Percentiles rank a stretch among this genome's conserved stretches.
Conservation (phyloP, 37 sponge, comb jelly and placozoan genomes). For the Tethya wilhelma region DNA sequence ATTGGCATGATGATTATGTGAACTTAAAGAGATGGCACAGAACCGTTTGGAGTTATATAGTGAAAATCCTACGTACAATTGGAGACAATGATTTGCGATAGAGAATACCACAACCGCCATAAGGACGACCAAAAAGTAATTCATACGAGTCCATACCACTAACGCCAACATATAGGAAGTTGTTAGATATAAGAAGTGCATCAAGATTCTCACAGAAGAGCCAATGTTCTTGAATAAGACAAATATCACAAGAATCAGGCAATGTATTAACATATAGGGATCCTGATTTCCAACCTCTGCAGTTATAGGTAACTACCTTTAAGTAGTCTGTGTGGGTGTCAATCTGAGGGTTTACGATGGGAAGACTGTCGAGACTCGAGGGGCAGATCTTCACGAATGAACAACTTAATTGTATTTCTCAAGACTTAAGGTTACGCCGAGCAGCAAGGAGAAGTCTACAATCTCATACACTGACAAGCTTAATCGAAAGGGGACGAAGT, state of each 20-base stretch:
- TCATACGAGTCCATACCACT: neutral
- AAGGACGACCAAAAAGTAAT: neutral
- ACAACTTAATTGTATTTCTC: too few relatives aligned
- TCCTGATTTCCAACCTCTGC: neutral
- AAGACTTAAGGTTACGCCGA: too few relatives aligned
- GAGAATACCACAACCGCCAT: neutral
- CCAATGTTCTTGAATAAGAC: constrained; percentile 7
- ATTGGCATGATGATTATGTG: too few relatives aligned
- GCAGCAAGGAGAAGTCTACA: too few relatives aligned
- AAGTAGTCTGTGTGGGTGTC: too few relatives aligned
- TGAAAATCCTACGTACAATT: too few relatives aligned
- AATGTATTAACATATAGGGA: neutral
- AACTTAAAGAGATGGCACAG: neutral
- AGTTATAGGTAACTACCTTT: neutral
- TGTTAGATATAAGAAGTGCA: neutral
- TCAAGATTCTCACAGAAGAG: neutral
- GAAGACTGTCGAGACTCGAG: too few relatives aligned
- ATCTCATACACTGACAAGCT: too few relatives aligned
- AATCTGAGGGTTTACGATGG: too few relatives aligned
- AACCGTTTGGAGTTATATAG: neutral
- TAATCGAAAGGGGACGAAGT: too few relatives aligned
- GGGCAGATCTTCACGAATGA: too few relatives aligned
- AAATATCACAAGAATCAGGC: neutral
- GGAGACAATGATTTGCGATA: neutral
- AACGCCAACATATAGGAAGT: neutral